These are phyloP conservation scores for Mionectes macconnelli DNA, from an alignment of 2,113 vertebrate genomes.

Conservation along the genomic window DNA sequence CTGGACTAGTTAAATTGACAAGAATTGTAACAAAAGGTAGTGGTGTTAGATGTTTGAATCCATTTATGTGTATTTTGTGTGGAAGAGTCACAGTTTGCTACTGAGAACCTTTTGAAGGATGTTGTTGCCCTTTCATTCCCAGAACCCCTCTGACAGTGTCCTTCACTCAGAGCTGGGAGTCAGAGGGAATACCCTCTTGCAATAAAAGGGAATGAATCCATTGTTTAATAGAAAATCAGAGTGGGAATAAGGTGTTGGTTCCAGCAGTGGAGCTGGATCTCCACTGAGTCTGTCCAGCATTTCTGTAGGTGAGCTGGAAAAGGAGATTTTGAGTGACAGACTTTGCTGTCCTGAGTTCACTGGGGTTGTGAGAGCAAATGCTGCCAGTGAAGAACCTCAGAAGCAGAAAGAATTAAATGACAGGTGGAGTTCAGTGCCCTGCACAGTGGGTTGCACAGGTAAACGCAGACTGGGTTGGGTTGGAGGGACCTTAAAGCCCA, in stretches of 20 bases:
- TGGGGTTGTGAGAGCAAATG: not conserved
- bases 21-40: not conserved
- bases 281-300: not conserved
- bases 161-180: not conserved
- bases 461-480: not conserved
- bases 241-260: not conserved
- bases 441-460: no score
- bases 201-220: not conserved
- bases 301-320: not conserved
- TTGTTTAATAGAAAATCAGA: not conserved
- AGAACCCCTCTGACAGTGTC: not conserved
- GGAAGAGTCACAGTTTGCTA: not conserved
- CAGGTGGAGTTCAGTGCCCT: not conserved
- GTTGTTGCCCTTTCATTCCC: not conserved
- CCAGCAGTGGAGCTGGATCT: not conserved
- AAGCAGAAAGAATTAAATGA: not conserved
- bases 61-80: not conserved
- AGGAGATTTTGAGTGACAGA: not conserved
- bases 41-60: not conserved
- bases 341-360: not conserved
- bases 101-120: not conserved
- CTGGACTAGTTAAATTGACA: not conserved
- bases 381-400: not conserved
- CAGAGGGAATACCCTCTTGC: not conserved
- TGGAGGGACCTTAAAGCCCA: not conserved